phyloP scores from a whole-genome alignment of 1,140 invertebrate species.

The Cyclargus thomasi region DNA sequence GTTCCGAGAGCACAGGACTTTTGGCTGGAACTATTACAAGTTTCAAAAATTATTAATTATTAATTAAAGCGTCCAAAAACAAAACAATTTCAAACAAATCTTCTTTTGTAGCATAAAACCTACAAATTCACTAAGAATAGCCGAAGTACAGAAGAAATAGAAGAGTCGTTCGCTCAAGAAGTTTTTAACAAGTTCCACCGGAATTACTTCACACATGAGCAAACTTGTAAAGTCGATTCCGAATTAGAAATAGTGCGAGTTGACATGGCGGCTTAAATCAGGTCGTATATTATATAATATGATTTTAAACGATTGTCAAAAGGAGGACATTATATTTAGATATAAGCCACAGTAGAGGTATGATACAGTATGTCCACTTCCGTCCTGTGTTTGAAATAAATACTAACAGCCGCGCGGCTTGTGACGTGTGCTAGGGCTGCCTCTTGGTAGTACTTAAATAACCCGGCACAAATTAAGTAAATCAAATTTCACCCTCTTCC shows the following conservation, averaged over 20 bases:
- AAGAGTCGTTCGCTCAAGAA: slow-evolving; percentile 1
- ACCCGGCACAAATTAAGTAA: too few species aligned
- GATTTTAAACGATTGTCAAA: neutral
- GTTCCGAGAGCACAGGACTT: slow-evolving; percentile 30
- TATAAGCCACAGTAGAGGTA: too few species aligned
- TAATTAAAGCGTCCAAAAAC: too few species aligned
- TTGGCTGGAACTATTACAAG: neutral
- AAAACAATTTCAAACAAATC: neutral
- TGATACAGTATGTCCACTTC: too few species aligned
- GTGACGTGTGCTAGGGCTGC: too few species aligned
- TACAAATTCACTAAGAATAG: neutral
- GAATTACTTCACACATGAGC: slow-evolving; percentile 9
- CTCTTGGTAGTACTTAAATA: too few species aligned
- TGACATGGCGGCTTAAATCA: neutral
- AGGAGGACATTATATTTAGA: too few species aligned
- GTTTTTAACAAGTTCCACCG: slow-evolving; percentile 6
- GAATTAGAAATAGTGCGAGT: neutral
- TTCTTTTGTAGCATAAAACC: neutral
- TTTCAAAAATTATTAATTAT: too few species aligned
- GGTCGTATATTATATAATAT: neutral
- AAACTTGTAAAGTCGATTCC: neutral
- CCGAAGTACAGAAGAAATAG: slow-evolving; percentile 1
- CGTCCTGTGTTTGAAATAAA: too few species aligned
- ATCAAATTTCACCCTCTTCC: too few species aligned
- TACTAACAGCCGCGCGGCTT: too few species aligned